Conservation (phyloP, 2,888 invertebrate genomes). For the Acheta domesticus region DNA sequence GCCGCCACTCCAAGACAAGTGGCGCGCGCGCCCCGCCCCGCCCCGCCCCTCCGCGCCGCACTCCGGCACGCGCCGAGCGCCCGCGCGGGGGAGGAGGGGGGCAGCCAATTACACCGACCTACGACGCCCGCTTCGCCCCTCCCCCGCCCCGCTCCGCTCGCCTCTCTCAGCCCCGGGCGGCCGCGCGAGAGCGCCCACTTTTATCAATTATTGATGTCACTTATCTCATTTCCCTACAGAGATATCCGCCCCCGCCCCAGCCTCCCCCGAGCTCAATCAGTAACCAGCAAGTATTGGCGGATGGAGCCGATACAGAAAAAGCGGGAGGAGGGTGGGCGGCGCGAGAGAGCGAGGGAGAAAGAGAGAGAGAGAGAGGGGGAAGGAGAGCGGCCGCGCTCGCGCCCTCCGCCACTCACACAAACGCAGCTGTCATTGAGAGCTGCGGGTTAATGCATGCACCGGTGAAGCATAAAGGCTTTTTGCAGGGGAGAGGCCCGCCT, state of each 20-base stretch:
- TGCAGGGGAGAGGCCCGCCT: background rate
- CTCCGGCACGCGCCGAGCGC: too few relatives aligned
- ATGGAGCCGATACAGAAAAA: background rate
- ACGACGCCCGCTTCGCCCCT: too few relatives aligned
- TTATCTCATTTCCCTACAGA: constrained; percentile 35
- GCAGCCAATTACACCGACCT: too few relatives aligned
- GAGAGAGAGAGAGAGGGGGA: constrained; percentile 8
- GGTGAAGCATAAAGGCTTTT: constrained; percentile 18
- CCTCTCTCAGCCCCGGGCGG: too few relatives aligned
- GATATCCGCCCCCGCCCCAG: background rate
- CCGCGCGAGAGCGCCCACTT: constrained; percentile 19
- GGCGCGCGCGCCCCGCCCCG: too few relatives aligned
- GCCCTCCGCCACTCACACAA: background rate
- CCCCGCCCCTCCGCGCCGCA: too few relatives aligned
- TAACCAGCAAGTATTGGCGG: background rate
- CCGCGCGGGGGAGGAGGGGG: too few relatives aligned
- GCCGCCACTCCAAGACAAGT: too few relatives aligned
- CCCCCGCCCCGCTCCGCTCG: too few relatives aligned
- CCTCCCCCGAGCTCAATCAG: background rate
- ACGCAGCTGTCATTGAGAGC: background rate
- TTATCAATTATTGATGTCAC: constrained; percentile 35
- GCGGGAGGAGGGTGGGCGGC: constrained; percentile 2
- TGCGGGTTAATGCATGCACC: background rate
- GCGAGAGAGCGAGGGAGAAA: background rate
- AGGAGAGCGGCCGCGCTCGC: background rate